These are phyloP conservation scores for Mya arenaria DNA, from an alignment of 1,140 invertebrate species.

Conservation along the genomic window DNA sequence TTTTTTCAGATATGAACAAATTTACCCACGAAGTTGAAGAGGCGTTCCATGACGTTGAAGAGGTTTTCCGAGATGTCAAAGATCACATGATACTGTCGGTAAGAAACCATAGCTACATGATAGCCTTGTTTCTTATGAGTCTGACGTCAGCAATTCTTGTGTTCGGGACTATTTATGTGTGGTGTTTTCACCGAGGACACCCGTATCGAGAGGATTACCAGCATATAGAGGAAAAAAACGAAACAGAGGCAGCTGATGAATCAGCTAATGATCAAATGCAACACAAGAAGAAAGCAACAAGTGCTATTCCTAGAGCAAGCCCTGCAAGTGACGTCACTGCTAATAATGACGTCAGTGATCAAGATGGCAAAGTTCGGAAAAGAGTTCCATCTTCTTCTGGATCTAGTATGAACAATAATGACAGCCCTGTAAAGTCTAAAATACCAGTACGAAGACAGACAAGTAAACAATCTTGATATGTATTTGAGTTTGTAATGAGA, in stretches of 20 bases:
- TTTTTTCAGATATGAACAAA: conserved; percentile 27
- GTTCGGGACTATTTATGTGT: conserved; percentile 44
- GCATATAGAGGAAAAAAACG: not conserved
- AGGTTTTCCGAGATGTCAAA: conserved; percentile 23
- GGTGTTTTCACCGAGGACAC: conserved; percentile 41
- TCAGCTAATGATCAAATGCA: not conserved
- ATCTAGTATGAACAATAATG: conserved; percentile 28
- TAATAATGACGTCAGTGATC: not conserved
- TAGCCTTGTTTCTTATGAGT: conserved; percentile 36
- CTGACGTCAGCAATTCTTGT: conserved; percentile 30
- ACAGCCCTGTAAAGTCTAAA: conserved; percentile 47
- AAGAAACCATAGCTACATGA: conserved; percentile 20
- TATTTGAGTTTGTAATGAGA: not conserved
- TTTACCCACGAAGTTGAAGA: conserved; percentile 45
- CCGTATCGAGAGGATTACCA: not conserved
- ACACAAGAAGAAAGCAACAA: not conserved
- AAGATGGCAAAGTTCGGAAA: not conserved
- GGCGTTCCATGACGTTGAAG: conserved; percentile 23
- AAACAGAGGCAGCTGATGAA: not conserved
- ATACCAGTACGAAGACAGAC: conserved; percentile 40
- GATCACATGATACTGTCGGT: conserved; percentile 51
- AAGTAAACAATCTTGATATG: not conserved
- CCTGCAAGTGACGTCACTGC: not conserved
- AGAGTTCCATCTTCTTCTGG: not conserved
- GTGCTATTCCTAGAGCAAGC: not conserved